phyloP scores from a whole-genome alignment of 2,113 vertebrate species.

The Pterocles gutturalis region DNA sequence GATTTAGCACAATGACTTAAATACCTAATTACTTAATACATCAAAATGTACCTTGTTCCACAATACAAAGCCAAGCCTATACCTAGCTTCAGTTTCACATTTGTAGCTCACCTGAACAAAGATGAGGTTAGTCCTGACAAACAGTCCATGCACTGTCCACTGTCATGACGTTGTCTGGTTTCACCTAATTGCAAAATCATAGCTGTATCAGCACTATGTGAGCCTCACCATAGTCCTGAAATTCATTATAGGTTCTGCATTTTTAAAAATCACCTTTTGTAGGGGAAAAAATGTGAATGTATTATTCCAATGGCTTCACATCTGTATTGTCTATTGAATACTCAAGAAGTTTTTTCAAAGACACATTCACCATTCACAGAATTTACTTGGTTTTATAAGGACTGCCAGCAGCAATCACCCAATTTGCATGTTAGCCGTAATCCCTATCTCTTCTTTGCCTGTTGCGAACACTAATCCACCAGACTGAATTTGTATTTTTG shows the following conservation, averaged over 20 bases:
- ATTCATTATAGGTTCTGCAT: neutral
- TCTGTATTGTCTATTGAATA: neutral
- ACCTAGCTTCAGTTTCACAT: neutral
- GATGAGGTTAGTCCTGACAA: neutral
- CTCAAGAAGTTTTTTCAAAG: neutral
- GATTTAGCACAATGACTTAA: neutral
- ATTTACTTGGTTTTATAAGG: neutral
- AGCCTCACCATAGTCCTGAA: neutral
- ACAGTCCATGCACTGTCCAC: neutral
- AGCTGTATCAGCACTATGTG: neutral
- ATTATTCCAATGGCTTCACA: neutral
- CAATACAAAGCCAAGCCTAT: neutral
- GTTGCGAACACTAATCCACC: neutral
- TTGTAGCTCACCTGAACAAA: neutral
- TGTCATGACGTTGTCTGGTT: neutral
- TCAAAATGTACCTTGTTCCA: neutral
- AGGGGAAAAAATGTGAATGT: neutral
- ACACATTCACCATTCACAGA: neutral
- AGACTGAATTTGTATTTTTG: neutral
- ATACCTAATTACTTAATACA: neutral
- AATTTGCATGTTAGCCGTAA: neutral
- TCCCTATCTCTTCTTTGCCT: neutral
- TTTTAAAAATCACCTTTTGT: neutral
- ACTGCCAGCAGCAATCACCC: neutral
- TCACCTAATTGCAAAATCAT: neutral